A percentile compares a stretch with the other conserved stretches of the same genome.
Conservation (phyloP, 2,888 invertebrate species). For the Papilio demoleus region DNA sequence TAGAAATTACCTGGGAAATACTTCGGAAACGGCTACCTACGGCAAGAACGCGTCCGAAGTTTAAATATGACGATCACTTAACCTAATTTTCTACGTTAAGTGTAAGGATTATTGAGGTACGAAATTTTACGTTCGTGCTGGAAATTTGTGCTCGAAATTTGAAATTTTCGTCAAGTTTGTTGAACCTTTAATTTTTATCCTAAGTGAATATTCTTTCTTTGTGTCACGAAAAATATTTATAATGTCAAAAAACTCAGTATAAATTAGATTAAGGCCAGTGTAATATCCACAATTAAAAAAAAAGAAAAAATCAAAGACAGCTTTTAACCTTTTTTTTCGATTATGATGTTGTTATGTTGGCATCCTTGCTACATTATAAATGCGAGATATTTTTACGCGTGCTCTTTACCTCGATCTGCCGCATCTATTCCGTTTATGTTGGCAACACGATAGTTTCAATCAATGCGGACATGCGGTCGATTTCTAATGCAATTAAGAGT, state of each 20-base stretch:
- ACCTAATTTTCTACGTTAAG: slow-evolving; percentile 20
- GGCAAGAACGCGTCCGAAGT: slow-evolving; percentile 19
- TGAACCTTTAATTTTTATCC: background rate
- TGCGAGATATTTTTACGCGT: background rate
- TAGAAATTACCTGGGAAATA: slow-evolving; percentile 34
- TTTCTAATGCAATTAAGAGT: slow-evolving; percentile 22
- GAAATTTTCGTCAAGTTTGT: slow-evolving; percentile 1
- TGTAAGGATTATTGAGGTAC: slow-evolving; percentile 15
- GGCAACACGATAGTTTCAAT: slow-evolving; percentile 2
- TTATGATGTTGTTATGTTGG: slow-evolving; percentile 7
- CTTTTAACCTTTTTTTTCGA: background rate
- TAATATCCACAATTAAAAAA: too few species aligned
- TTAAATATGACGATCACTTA: slow-evolving; percentile 27
- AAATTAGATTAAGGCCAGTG: too few species aligned
- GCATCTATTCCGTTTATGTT: slow-evolving; percentile 14
- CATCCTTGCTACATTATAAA: background rate
- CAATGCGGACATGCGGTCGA: slow-evolving; percentile 6
- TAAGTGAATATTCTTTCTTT: background rate
- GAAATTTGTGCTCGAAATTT: slow-evolving; percentile 6
- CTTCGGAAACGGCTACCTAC: slow-evolving; percentile 18
- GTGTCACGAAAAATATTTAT: too few species aligned
- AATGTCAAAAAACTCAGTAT: too few species aligned
- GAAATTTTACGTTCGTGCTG: background rate
- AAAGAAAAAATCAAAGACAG: background rate
- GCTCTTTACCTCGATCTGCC: slow-evolving; percentile 10